Base-by-base conservation (phyloP, 1,140 invertebrate genomes). In the Macrocentrus cingulum region DNA sequence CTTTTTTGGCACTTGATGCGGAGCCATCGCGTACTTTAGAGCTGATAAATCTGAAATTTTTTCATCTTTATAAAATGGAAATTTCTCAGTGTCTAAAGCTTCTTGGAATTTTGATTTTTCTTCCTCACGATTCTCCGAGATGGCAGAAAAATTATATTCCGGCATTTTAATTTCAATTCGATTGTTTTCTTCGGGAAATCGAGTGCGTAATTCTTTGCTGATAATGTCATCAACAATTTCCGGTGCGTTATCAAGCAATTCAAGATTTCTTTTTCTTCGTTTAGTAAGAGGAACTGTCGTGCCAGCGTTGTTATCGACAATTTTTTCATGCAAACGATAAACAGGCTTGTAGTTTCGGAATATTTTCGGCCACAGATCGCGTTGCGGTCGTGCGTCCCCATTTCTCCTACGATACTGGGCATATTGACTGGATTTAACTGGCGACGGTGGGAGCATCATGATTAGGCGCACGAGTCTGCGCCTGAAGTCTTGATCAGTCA, bases 1-100 rank as follows among this genome's bases (percentile, higher is more conserved):
- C 66, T 83, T 84, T 32, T 65, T 73, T 5, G 82, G 77, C 11
- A 83, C 63, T 23, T 68, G 58, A 45, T 65, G 59, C 0, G 79
- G 81, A 70, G 83, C 77, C 0, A 74, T 63, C 4, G 77, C 74
- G 44, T 82, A 83, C 23, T 75, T 76, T 6, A 82, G 46, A 0
- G 77, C 72, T 2, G 76, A 79, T 20, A 72, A 59, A 57, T 56
- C 66, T 1, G 71, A 48, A n/a, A 67, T 9, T 3, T 66, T 48
- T 22, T 68, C 36, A 51, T 70, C 63, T 0, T 67, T 64, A 19
- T 82, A 82, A 64, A 76, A 82, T 1, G 81, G 81, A 69, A 81
- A 83, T 51, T 82, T 81, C 5, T 75, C 46, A 1, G 15, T 36
- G 48, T 82, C 70, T 1, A 77, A n/a, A 8, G 63, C 41, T 34